Evolutionary conservation across 2,113 vertebrate genomes (phyloP), one percentile per base, ranked within the genome.

Genomic region (Ceyx margarethae): DNA sequence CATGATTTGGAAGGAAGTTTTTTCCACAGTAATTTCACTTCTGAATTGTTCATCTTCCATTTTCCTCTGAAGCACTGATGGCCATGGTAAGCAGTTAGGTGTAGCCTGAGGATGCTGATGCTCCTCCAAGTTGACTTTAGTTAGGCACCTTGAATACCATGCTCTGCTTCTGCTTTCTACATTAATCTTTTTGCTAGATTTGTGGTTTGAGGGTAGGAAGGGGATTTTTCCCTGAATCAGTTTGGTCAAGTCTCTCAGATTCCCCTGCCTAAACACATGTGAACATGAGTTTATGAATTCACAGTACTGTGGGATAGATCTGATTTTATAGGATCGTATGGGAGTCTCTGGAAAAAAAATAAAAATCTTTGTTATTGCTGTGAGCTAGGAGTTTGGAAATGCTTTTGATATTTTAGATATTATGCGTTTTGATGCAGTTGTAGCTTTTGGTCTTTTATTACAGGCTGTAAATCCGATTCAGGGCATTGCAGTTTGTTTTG

Each of bases 401-500:
- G 15, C 15, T 62, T 56, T 81, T 81, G 50, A 54, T 61, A 54
- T 69, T 15, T 48, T 53, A 46, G 65, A 67, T 28, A 51, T 61
- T 12, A 58, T 3, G 11, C 74, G 22, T 81, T 89, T 78, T 75
- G 48, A 37, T 72, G 22, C 0, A 2, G 6, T 83, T 65, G 15
- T 71, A 53, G 42, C 53, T 84, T 89, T 60, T 68, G 57, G 43
- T 81, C 61, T 81, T 89, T 75, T 79, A 62, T 68, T 72, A 37
- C 6, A 11, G 45, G 22, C 3, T 72, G 18, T 75, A 84, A 69
- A 89, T 92, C 84, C 79, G 45, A 31, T 89, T 57, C 56, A n/a
- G n/a, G 21, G n/a, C 29, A n/a, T 62, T 83, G 82, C 37, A 57
- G 7, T 31, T 90, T 86, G 48, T 88, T 88, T 85, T 84, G 57